Evolutionary conservation across 1,140 invertebrate species (phyloP).

Genomic region (Apis cerana): DNA sequence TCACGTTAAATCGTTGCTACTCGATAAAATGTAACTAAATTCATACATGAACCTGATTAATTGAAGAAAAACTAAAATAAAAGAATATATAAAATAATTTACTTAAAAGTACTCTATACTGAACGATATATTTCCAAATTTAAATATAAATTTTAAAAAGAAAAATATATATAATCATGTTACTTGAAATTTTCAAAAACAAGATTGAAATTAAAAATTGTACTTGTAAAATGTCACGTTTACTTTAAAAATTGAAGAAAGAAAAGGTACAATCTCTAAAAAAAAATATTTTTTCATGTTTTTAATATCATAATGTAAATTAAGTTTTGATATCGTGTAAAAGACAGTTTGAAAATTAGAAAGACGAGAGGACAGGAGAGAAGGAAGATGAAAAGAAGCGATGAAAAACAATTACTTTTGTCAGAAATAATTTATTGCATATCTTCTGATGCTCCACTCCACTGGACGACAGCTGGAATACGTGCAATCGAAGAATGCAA

Average conservation of each 20-base stretch:
- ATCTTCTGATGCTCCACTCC: conserved; percentile 47
- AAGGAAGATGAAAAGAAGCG: conserved; percentile 21
- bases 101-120: too few species aligned
- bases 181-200: too few species aligned
- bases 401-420: conserved; percentile 32
- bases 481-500: conserved; percentile 26
- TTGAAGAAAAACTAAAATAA: background rate
- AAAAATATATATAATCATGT: too few species aligned
- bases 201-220: too few species aligned
- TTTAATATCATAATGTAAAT: background rate
- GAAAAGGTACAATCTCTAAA: too few species aligned
- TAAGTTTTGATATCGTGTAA: background rate
- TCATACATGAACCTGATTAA: background rate
- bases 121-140: too few species aligned
- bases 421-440: conserved; percentile 56
- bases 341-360: background rate
- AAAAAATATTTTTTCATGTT: background rate
- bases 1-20: background rate
- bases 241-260: too few species aligned
- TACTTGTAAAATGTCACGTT: too few species aligned
- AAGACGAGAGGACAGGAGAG: conserved; percentile 4
- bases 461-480: conserved; percentile 41
- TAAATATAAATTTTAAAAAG: too few species aligned
- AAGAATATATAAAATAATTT: background rate
- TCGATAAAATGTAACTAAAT: background rate